Conservation (phyloP, 2,113 vertebrate genomes). For the Calyptommatus sinebrachiatus region DNA sequence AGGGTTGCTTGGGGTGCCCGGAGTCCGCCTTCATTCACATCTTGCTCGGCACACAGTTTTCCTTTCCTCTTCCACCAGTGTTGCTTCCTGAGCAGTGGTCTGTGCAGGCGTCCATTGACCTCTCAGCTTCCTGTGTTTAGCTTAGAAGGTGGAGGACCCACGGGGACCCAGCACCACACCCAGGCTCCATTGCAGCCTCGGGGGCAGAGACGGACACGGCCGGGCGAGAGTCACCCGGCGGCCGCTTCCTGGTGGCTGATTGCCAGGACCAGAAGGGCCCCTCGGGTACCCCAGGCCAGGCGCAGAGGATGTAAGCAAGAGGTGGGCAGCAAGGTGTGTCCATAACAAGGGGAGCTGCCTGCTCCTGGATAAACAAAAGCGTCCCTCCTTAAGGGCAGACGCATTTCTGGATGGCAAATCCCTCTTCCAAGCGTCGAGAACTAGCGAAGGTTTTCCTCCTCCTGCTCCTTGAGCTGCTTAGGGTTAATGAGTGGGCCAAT, state of each 20-base stretch:
- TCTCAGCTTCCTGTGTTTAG: slow-evolving; percentile 15
- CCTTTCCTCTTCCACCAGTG: neutral
- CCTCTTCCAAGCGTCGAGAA: no score
- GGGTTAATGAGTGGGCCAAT: no score
- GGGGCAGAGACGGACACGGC: neutral
- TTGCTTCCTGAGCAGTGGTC: slow-evolving; percentile 2
- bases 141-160: neutral
- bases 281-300: neutral
- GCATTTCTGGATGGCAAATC: no score
- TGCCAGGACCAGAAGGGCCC: neutral
- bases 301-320: no score
- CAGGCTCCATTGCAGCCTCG: neutral
- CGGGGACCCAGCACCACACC: neutral
- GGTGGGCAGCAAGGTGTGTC: no score
- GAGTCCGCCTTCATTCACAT: neutral
- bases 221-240: neutral
- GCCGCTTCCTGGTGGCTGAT: neutral
- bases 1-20: neutral
- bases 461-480: no score
- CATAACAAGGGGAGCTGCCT: no score
- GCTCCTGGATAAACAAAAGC: no score
- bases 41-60: neutral
- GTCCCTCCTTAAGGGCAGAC: no score
- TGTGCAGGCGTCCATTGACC: neutral
- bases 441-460: no score